Conservation (phyloP, 1,140 invertebrate species). For the Ceratosolen fusciceps region DNA sequence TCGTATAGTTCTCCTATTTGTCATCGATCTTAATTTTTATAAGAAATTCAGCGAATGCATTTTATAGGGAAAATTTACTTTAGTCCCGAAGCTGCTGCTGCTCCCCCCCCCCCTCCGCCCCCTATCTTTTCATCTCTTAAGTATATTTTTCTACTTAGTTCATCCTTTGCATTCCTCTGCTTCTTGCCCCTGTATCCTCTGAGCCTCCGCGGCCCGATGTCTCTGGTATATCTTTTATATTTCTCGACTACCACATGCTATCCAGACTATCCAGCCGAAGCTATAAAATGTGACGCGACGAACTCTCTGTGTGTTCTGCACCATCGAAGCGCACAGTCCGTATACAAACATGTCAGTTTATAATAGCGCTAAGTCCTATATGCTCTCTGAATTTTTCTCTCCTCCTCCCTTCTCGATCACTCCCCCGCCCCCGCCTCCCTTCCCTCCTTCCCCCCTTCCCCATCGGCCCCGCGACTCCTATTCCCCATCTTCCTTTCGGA, state of each 20-base stretch:
- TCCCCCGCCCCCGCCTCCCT: slow-evolving; percentile 9
- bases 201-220: slow-evolving; percentile 12
- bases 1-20: no score
- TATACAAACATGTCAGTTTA: slow-evolving; percentile 62
- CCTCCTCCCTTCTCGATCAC: slow-evolving; percentile 27
- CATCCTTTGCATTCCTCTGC: not conserved
- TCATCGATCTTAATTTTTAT: not conserved
- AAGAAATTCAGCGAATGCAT: not conserved
- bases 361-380: slow-evolving; percentile 53
- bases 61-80: not conserved
- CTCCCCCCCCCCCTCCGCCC: not conserved
- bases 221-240: slow-evolving; percentile 58
- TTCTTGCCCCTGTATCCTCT: slow-evolving; percentile 37
- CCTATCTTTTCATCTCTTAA: not conserved
- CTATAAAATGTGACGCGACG: slow-evolving; percentile 63
- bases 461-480: no score
- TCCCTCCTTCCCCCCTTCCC: not conserved
- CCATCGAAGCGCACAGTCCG: slow-evolving; percentile 29
- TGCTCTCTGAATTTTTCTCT: slow-evolving; percentile 41
- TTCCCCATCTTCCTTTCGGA: no score
- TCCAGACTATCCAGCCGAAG: slow-evolving; percentile 61
- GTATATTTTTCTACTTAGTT: not conserved
- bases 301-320: slow-evolving; percentile 46
- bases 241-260: slow-evolving; percentile 56
- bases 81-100: not conserved